Base-by-base conservation (phyloP, 2,888 invertebrate genomes). In the Drosophila robusta region DNA sequence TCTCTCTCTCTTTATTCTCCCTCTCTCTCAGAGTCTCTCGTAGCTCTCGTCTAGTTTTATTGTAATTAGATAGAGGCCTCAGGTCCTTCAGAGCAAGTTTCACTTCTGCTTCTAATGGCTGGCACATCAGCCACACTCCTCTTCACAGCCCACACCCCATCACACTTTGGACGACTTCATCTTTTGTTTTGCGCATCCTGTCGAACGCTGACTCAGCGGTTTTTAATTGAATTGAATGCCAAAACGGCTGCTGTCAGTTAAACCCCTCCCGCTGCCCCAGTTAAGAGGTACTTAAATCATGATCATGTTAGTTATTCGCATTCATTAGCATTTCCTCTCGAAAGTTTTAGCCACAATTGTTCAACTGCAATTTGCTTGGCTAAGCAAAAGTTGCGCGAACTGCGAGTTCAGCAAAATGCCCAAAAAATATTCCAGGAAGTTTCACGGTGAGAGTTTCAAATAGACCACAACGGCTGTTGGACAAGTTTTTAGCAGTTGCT, bases 211-310 rank as follows among this genome's bases (percentile, higher is more conserved):
- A 67, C 65, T 87, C 90, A 87, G 89, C 88, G 78, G 68, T 85
- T 88, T 89, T 82, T 89, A 88, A 88, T 89, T 88, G 89, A 89
- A 89, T 88, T 82, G 72, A 72, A 80, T 58, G 64, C 70, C 70
- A 70, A 68, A 68, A 70, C 64, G 63, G 68, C 45, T 56, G 62
- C 50, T 56, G 70, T 64, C 64, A 50, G 44, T 26, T 29, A 44
- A 3, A n/a, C 18, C n/a, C 16, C 34, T 14, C 26, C 14, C 14
- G 39, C 16, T 18, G n/a, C 26, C 14, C 14, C 39, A 49, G 52
- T 26, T 64, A 26, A 63, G 56, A 42, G 67, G 32, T 57, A 67
- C 58, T 72, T 63, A 56, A 60, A 56, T 54, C 67, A 70, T 70
- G 64, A 74, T 75, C 66, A 77, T 72, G 67, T 71, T 80, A 78